These are phyloP conservation scores for Pomacea maculata DNA, from an alignment of 1,140 invertebrate species.

Conservation along the genomic window DNA sequence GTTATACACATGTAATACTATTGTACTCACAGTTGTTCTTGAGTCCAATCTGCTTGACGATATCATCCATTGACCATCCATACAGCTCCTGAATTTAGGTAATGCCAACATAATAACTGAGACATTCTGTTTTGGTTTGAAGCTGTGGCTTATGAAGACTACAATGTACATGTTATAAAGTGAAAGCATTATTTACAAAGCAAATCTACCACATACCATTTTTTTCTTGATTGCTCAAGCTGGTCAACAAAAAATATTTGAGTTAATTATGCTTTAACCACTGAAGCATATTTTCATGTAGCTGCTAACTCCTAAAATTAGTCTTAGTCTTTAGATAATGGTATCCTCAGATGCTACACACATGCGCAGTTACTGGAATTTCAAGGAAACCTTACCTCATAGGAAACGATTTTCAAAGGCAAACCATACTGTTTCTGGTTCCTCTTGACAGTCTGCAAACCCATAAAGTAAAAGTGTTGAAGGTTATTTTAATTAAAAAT, in stretches of 20 bases:
- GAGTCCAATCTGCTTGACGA: constrained; percentile 91
- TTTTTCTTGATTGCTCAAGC: background rate
- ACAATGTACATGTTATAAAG: background rate
- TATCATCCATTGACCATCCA: constrained; percentile 99
- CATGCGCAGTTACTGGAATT: too few relatives aligned
- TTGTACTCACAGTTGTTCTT: constrained; percentile 90
- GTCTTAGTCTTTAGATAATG: too few relatives aligned
- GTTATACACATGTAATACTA: background rate
- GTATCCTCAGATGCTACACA: too few relatives aligned
- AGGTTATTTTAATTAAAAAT: background rate
- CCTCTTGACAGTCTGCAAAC: constrained; percentile 83
- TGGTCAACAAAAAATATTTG: background rate
- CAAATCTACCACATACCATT: background rate
- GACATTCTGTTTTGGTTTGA: background rate
- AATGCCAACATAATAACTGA: background rate
- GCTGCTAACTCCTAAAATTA: too few relatives aligned
- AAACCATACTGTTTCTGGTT: constrained; percentile 92
- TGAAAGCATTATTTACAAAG: background rate
- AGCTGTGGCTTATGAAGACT: background rate
- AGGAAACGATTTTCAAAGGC: constrained; percentile 95
- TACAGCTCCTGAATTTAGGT: constrained; percentile 80
- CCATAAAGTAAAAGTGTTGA: constrained; percentile 10
- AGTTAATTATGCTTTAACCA: background rate
- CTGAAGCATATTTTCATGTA: too few relatives aligned
- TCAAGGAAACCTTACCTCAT: constrained; percentile 71